phyloP scores from a whole-genome alignment of 1,140 invertebrate genomes.

The Pogonomyrmex californicus region DNA sequence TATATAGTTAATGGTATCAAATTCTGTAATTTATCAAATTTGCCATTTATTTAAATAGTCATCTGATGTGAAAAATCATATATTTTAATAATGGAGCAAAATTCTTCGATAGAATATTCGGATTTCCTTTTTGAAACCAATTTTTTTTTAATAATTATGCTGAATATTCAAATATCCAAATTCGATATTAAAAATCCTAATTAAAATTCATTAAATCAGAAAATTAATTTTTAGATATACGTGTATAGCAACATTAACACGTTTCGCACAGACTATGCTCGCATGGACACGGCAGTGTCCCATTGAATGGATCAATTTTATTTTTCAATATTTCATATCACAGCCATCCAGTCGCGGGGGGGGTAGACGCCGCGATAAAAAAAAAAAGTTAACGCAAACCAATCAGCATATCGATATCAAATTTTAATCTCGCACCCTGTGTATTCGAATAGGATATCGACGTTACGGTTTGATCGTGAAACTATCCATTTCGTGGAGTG shows the following conservation, averaged over 20 bases:
- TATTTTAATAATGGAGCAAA: neutral
- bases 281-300: neutral
- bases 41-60: neutral
- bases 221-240: constrained; percentile 29
- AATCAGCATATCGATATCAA: constrained; percentile 62
- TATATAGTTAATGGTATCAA: neutral
- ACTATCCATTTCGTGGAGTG: constrained; percentile 45
- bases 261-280: neutral
- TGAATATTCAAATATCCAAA: neutral
- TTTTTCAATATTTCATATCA: constrained; percentile 73
- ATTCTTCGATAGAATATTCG: neutral
- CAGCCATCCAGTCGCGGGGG: constrained; percentile 23
- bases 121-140: neutral
- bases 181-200: neutral
- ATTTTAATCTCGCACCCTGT: constrained; percentile 58
- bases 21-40: neutral
- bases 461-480: constrained; percentile 33
- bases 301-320: constrained; percentile 64
- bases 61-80: neutral
- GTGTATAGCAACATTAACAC: neutral
- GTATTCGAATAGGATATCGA: constrained; percentile 27
- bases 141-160: neutral
- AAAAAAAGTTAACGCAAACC: constrained; percentile 56
- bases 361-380: constrained; percentile 24
- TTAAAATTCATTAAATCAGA: constrained; percentile 25